These are phyloP conservation scores for Tridacna gigas DNA, from an alignment of 2,888 invertebrate species.

Conservation along the genomic window DNA sequence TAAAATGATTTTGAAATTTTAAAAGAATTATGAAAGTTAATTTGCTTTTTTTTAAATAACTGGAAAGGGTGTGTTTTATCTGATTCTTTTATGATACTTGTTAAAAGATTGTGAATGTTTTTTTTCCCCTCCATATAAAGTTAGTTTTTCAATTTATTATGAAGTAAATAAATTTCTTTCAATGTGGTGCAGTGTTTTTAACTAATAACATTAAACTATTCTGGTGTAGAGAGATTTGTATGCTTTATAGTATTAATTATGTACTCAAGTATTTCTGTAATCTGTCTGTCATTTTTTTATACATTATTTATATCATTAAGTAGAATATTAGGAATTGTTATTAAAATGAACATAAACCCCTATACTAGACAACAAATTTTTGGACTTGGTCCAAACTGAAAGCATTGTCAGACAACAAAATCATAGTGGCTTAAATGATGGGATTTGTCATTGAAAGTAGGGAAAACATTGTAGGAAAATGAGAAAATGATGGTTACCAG, in stretches of 20 bases:
- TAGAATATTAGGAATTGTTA: not conserved
- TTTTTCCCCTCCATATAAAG: not conserved
- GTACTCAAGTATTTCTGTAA: slow-evolving; percentile 18
- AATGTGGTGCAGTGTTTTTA: slow-evolving; percentile 7
- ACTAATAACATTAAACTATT: not conserved
- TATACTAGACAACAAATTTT: no score
- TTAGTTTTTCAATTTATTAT: slow-evolving; percentile 7
- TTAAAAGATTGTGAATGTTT: slow-evolving; percentile 1
- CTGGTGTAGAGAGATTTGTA: not conserved
- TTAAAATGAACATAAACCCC: no score
- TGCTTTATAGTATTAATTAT: slow-evolving; percentile 22
- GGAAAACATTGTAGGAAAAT: no score
- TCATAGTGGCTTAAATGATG: not conserved
- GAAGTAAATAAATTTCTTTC: slow-evolving; percentile 15
- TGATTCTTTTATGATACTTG: not conserved
- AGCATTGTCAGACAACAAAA: no score
- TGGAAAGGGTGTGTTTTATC: not conserved
- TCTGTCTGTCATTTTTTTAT: not conserved
- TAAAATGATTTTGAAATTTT: no score
- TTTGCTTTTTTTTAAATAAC: no score
- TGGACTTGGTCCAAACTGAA: no score
- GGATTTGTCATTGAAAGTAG: not conserved
- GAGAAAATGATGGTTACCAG: no score
- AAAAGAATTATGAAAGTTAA: no score
- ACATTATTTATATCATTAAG: slow-evolving; percentile 20